Conservation (phyloP, 2,113 vertebrate genomes). For the Carollia perspicillata region DNA sequence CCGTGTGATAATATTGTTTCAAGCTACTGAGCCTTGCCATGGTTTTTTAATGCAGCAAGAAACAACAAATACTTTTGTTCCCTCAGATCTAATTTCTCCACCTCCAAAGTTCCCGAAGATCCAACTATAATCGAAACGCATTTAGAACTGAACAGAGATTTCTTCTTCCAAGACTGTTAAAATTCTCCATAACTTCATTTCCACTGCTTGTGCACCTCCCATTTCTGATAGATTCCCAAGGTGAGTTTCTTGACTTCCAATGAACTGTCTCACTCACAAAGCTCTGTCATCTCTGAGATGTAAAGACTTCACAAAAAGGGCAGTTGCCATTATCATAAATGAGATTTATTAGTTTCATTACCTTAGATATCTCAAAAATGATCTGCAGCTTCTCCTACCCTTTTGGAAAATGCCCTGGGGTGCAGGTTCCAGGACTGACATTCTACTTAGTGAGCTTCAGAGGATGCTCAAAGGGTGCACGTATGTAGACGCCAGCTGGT, state of each 20-base stretch:
- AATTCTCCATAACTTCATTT: slow-evolving; percentile 47
- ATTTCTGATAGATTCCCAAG: slow-evolving; percentile 36
- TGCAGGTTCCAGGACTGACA: not conserved
- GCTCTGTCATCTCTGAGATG: not conserved
- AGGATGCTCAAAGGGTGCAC: not conserved
- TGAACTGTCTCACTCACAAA: not conserved
- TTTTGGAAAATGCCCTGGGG: not conserved
- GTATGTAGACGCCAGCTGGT: not conserved
- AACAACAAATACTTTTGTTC: slow-evolving; percentile 17
- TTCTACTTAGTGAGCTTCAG: not conserved
- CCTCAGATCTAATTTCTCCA: slow-evolving; percentile 10
- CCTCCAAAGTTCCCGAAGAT: not conserved
- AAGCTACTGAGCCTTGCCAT: not conserved
- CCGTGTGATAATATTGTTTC: not conserved
- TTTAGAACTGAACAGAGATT: slow-evolving; percentile 11
- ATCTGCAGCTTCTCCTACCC: not conserved
- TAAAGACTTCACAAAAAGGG: slow-evolving; percentile 26
- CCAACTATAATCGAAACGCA: not conserved
- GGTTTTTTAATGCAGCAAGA: slow-evolving; percentile 8
- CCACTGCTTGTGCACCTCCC: not conserved
- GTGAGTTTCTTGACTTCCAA: not conserved
- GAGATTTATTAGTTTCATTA: slow-evolving; percentile 49
- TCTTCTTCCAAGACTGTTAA: slow-evolving; percentile 34
- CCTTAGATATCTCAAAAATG: slow-evolving; percentile 13
- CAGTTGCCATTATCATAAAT: not conserved